Conservation (phyloP, 1,140 invertebrate genomes). For the Euura lappo region DNA sequence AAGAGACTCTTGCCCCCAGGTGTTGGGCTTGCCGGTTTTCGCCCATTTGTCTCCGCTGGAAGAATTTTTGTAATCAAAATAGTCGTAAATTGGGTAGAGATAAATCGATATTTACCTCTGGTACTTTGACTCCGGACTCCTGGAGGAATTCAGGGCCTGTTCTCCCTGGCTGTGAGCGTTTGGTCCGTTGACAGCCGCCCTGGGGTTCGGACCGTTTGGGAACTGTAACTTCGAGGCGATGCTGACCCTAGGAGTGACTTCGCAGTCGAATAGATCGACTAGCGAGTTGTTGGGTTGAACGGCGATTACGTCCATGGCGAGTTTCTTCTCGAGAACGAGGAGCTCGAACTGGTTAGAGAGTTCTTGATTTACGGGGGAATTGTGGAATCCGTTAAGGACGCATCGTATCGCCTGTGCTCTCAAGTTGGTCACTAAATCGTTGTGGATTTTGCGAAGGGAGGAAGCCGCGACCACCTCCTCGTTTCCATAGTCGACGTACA, state of each 20-base stretch:
- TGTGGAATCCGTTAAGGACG: conserved; percentile 65
- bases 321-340: conserved; percentile 56
- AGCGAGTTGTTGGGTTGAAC: conserved; percentile 56
- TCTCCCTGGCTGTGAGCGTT: not conserved
- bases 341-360: conserved; percentile 56
- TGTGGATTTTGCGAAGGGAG: conserved; percentile 67
- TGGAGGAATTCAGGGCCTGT: not conserved
- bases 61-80: too few species aligned
- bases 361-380: conserved; percentile 44
- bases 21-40: not conserved
- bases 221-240: not conserved
- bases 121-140: not conserved
- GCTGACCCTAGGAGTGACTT: conserved; percentile 17
- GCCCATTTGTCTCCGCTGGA: not conserved
- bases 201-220: too few species aligned
- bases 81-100: too few species aligned
- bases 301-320: conserved; percentile 65
- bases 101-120: not conserved
- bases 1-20: not conserved
- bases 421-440: conserved; percentile 67
- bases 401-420: conserved; percentile 80
- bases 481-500: conserved; percentile 82
- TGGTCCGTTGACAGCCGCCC: not conserved
- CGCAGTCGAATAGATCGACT: conserved; percentile 60
- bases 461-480: conserved; percentile 64